Evolutionary conservation across 2,113 vertebrate species (phyloP).

Genomic region (Acrocephalus kingi): DNA sequence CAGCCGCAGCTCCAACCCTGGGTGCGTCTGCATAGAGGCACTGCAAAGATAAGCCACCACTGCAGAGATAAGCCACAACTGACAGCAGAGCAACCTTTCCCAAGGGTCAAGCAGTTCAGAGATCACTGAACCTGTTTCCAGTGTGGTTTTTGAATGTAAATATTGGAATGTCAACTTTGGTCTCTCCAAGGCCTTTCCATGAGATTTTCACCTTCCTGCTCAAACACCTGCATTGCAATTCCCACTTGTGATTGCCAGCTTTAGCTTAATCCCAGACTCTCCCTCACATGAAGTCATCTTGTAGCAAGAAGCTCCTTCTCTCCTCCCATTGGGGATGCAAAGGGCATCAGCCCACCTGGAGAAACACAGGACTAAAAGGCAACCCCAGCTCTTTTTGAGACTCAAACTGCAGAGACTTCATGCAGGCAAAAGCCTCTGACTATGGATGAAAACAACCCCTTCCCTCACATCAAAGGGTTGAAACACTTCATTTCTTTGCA

Average conservation of each 20-base stretch:
- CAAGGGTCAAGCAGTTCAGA: background rate
- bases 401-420: rapidly evolving
- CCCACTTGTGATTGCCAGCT: background rate
- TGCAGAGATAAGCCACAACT: background rate
- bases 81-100: background rate
- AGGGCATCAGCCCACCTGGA: background rate
- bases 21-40: background rate
- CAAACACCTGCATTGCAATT: background rate
- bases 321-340: rapidly evolving
- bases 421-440: background rate
- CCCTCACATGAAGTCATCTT: background rate
- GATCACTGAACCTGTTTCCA: background rate
- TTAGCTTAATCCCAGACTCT: background rate
- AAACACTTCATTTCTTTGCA: background rate
- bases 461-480: background rate
- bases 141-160: background rate
- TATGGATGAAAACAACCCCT: background rate
- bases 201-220: background rate
- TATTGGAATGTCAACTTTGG: background rate
- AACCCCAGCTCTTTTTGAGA: background rate
- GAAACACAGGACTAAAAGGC: background rate
- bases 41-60: background rate
- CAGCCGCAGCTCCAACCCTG: background rate
- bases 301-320: background rate
- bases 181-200: background rate